Base-by-base conservation (phyloP, 2,888 invertebrate genomes). In the Nephrotoma guestfalica region DNA sequence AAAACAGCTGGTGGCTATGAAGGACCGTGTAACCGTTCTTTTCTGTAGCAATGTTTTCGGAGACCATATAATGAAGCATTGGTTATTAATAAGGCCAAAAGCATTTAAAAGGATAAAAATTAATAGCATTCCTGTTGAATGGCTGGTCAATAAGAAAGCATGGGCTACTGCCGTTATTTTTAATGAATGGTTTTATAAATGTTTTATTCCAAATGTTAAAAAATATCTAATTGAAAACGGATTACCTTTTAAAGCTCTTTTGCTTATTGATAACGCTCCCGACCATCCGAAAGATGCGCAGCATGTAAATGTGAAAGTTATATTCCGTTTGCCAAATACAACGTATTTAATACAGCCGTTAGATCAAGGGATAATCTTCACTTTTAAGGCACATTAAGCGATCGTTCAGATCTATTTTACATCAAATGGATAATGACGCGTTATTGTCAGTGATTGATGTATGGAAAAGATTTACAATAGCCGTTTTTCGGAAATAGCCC, bases 301-400 rank as follows among this genome's bases (percentile, higher is more conserved):
- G 45, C 85, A 88, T 83, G 85, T 85, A 86, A 88, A 87, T 84
- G 86, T 87, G 6, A n/a, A n/a, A 87, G 85, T 88, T 86, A 71
- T 86, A 86, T 89, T 88, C 87, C 86, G 88, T 88, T 88, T 88
- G 42, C 86, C 86, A 86, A 88, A 89, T 87, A 89, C 88, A 30
- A 89, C 88, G 86, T 88, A 88, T 86, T 88, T 89, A 51, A 86
- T 89, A 86, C 88, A 89, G 88, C 89, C 88, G 85, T 85, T 89
- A 86, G 88, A 89, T 6, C 42, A 42, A 42, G 4, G 42, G 42
- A 42, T 42, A 6, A 42, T 42, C 42, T 42, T 6, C 42, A 42
- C 6, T 42, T 42, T 42, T 42, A 42, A 42, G 6, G 42, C 42
- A 42, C 42, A 42, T 4, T 6, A 42, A 42, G 42, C 42, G 42